Evolutionary conservation across 2,888 invertebrate genomes (phyloP).

Genomic region (Clepsis dumicolana): DNA sequence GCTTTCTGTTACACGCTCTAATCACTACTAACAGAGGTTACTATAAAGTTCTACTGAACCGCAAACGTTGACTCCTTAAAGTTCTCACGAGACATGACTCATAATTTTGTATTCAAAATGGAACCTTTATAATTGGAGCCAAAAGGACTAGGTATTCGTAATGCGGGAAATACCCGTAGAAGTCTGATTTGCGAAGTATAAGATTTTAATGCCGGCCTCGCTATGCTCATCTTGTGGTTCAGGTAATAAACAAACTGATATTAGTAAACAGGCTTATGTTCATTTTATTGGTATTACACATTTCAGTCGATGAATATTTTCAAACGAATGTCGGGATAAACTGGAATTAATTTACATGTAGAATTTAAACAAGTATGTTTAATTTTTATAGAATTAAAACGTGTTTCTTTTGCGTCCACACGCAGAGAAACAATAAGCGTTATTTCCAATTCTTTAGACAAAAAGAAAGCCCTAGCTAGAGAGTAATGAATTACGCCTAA

Average conservation of each 20-base stretch:
- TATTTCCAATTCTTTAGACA: too few relatives aligned
- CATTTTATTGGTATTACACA: not conserved
- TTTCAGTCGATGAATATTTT: not conserved
- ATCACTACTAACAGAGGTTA: constrained; percentile 54
- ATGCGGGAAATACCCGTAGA: constrained; percentile 16
- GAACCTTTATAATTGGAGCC: not conserved
- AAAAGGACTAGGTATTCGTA: too few relatives aligned
- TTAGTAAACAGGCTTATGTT: constrained; percentile 10
- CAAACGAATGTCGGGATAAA: not conserved
- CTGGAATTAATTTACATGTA: not conserved
- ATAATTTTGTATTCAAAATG: not conserved
- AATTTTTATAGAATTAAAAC: too few relatives aligned
- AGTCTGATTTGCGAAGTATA: not conserved
- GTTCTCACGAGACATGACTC: constrained; percentile 24
- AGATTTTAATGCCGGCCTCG: not conserved
- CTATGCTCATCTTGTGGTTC: constrained; percentile 1
- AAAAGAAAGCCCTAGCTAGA: too few relatives aligned
- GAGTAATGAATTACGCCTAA: too few relatives aligned
- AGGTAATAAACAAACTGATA: not conserved
- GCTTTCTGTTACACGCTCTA: constrained; percentile 65
- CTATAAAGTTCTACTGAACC: constrained; percentile 53
- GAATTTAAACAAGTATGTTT: not conserved
- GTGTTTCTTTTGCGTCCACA: too few relatives aligned
- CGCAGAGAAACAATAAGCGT: too few relatives aligned
- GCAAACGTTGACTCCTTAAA: constrained; percentile 30